Evolutionary conservation across 2,797 vertebrate species (phyloP), one percentile per base, ranked within the genome.

Genomic region (Acanthurus lineatus): DNA sequence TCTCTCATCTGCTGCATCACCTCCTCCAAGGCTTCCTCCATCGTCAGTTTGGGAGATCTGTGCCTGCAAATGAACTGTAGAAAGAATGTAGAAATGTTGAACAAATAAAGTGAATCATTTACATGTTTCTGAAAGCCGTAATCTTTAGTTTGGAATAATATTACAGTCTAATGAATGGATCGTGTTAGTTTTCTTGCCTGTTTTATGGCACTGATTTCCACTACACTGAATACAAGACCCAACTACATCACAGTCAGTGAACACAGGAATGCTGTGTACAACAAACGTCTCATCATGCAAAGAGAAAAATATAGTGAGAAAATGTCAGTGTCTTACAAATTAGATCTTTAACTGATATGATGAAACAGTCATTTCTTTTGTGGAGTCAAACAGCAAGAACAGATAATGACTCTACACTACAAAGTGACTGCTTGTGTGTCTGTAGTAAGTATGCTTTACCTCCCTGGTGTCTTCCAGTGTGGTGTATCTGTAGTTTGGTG

Each of bases 391-490:
- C 28, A 32, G 28, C 28, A 32, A 32, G 5, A 32, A 32, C 28
- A 32, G 28, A 4, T 32, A 32, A 32, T 4, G 4, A 32, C 28
- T 32, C 28, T 32, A 32, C 28, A 32, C 28, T 32, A 32, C 28
- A 32, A 32, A 32, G 28, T 3, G 28, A 32, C 28, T 32, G 28
- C 4, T 4, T 32, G 28, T 32, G 28, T 32, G 28, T 32, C 28
- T 32, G 28, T 32, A n/a, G 28, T 32, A 45, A 17, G n/a, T 52
- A 7, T 49, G 17, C 6, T 0, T 81, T 91, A 97, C 97, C 96
- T 96, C 90, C 60, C 94, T 95, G 49, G 96, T 92, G 44, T 97
- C 96, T 80, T 97, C 93, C 86, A 99, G 91, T 0, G 93, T 97
- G 14, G 96, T 97, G 92, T 99, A 99, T 82, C 88, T 95, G 93